Percentiles rank a stretch among this genome's conserved stretches.
phyloP scores from a whole-genome alignment of 2,113 vertebrate species.

The Malurus melanocephalus region DNA sequence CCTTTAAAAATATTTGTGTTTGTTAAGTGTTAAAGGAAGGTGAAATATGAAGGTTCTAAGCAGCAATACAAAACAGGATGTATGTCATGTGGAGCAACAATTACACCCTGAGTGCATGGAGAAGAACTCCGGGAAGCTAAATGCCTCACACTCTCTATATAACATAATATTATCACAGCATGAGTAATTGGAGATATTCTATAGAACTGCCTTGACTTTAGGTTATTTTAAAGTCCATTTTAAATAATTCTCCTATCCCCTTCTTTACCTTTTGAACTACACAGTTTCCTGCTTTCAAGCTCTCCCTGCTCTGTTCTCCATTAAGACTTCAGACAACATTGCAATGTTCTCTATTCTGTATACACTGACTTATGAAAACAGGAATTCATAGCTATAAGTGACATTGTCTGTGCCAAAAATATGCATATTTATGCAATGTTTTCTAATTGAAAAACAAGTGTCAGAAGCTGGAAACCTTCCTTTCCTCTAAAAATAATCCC shows the following conservation, averaged over 20 bases:
- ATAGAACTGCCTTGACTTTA: slow-evolving; percentile 27
- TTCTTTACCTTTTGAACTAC: background rate
- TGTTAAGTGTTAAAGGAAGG: slow-evolving; percentile 10
- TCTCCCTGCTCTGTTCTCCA: background rate
- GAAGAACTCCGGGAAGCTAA: slow-evolving; percentile 32
- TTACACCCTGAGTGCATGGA: slow-evolving; percentile 30
- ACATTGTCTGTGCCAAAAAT: background rate
- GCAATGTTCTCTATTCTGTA: background rate
- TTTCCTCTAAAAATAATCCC: background rate
- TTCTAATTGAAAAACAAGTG: background rate
- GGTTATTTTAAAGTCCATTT: slow-evolving; percentile 41
- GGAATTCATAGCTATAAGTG: background rate
- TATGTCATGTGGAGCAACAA: slow-evolving; percentile 36
- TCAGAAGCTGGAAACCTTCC: background rate
- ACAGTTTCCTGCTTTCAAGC: background rate
- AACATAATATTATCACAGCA: slow-evolving; percentile 52
- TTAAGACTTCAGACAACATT: background rate
- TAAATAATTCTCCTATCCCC: background rate
- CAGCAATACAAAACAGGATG: slow-evolving; percentile 28
- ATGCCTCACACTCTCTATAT: background rate
- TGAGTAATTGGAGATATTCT: slow-evolving; percentile 39
- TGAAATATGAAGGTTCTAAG: slow-evolving; percentile 33
- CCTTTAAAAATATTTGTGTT: slow-evolving; percentile 22
- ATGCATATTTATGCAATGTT: background rate
- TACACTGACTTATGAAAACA: background rate